phyloP scores from a whole-genome alignment of 1,140 invertebrate species.

The Drosophila tristis region DNA sequence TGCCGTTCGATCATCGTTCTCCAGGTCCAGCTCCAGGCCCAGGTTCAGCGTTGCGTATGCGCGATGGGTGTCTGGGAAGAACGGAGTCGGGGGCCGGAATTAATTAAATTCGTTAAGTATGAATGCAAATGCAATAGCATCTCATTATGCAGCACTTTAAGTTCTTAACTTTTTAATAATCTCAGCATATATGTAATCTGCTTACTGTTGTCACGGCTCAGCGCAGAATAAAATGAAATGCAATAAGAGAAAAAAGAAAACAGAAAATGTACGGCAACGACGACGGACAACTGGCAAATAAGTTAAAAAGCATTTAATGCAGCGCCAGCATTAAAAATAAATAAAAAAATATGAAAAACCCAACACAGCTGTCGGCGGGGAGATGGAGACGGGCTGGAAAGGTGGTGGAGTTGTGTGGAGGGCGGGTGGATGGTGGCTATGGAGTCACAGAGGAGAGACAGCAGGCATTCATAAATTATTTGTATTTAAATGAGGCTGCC shows the following conservation, averaged over 20 bases:
- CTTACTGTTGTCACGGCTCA: slow-evolving; percentile 50
- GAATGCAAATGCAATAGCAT: slow-evolving; percentile 71
- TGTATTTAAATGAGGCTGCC: slow-evolving; percentile 54
- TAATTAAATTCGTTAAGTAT: slow-evolving; percentile 69
- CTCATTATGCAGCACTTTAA: slow-evolving; percentile 72
- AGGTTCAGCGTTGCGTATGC: slow-evolving; percentile 43
- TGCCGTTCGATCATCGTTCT: slow-evolving; percentile 32
- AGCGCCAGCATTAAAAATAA: slow-evolving; percentile 59
- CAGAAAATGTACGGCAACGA: too few relatives aligned
- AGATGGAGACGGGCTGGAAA: not conserved
- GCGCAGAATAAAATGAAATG: slow-evolving; percentile 34
- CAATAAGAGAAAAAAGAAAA: slow-evolving; percentile 6
- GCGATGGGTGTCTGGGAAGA: slow-evolving; percentile 25
- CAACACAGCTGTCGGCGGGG: slow-evolving; percentile 28
- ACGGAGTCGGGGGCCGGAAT: slow-evolving; percentile 25
- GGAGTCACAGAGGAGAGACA: slow-evolving; percentile 4
- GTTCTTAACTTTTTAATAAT: slow-evolving; percentile 79
- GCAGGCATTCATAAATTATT: slow-evolving; percentile 61
- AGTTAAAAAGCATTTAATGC: slow-evolving; percentile 67
- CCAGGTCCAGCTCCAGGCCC: not conserved
- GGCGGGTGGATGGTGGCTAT: not conserved
- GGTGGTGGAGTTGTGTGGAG: not conserved
- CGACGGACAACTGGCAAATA: slow-evolving; percentile 40
- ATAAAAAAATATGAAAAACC: slow-evolving; percentile 59
- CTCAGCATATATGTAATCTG: slow-evolving; percentile 56